A percentile compares a stretch with the other conserved stretches of the same genome.
Conservation (phyloP, 92 coral and sea anemone species). For the Palythoa grandis region DNA sequence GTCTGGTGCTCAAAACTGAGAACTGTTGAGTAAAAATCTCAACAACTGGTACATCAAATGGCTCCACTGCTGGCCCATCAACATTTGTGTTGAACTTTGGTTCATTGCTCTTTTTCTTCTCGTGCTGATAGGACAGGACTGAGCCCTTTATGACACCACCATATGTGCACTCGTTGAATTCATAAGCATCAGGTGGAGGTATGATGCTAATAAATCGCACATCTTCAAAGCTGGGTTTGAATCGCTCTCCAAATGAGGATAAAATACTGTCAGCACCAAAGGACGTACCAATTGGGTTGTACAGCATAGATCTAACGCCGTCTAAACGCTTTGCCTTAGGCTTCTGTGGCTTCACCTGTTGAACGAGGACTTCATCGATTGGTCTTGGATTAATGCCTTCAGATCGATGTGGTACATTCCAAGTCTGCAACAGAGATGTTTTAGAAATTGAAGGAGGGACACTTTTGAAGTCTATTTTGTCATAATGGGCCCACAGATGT, state of each 20-base stretch:
- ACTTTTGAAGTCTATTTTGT: not conserved
- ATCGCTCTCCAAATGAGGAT: no score
- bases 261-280: no score
- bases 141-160: not conserved
- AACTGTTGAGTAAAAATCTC: not conserved
- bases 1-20: conserved; percentile 1
- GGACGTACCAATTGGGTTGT: no score
- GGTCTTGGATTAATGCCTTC: not conserved
- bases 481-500: not conserved
- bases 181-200: no score
- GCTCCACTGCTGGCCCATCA: not conserved
- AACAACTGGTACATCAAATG: conserved; percentile 9
- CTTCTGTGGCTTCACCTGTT: not conserved
- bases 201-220: no score
- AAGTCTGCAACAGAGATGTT: no score
- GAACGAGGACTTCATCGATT: not conserved
- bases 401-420: not conserved
- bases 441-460: not conserved
- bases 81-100: not conserved
- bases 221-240: no score
- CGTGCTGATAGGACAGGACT: conserved; percentile 37
- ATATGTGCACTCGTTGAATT: no score
- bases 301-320: no score
- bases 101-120: not conserved
- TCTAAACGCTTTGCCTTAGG: not conserved